These are phyloP conservation scores for Hippocampus abdominalis DNA, from an alignment of 2,113 vertebrate species.

Conservation along the genomic window DNA sequence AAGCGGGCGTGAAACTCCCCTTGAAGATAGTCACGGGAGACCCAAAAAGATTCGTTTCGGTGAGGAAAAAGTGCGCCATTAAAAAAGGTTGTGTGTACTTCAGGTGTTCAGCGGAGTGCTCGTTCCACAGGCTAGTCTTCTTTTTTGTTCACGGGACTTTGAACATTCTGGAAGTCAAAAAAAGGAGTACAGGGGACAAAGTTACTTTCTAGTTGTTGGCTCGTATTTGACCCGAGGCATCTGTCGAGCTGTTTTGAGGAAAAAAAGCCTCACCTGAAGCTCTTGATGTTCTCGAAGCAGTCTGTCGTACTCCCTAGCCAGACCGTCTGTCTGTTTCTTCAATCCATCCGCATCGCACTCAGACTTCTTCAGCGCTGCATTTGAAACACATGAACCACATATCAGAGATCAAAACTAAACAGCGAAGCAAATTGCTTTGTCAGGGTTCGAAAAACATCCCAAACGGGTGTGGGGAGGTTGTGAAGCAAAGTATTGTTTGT, in stretches of 20 bases:
- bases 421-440: not conserved
- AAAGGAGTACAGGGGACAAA: not conserved
- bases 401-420: not conserved
- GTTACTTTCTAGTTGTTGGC: not conserved
- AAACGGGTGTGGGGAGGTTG: not conserved
- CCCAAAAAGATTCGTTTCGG: not conserved
- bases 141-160: slow-evolving; percentile 57
- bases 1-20: not conserved
- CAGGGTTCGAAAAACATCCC: not conserved
- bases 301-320: slow-evolving; percentile 82
- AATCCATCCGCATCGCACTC: slow-evolving; percentile 69
- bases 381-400: slow-evolving; percentile 13
- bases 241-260: not conserved
- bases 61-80: not conserved
- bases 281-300: slow-evolving; percentile 80
- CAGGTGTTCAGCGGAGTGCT: not conserved
- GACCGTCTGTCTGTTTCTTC: slow-evolving; percentile 78
- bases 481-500: not conserved
- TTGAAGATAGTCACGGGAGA: not conserved
- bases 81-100: not conserved
- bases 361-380: slow-evolving; percentile 81
- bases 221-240: not conserved
- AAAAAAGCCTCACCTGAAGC: slow-evolving; percentile 77
- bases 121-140: slow-evolving; percentile 38
- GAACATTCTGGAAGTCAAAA: slow-evolving; percentile 49